Evolutionary conservation across 2,888 invertebrate species (phyloP).

Genomic region (Heteropelma amictum): DNA sequence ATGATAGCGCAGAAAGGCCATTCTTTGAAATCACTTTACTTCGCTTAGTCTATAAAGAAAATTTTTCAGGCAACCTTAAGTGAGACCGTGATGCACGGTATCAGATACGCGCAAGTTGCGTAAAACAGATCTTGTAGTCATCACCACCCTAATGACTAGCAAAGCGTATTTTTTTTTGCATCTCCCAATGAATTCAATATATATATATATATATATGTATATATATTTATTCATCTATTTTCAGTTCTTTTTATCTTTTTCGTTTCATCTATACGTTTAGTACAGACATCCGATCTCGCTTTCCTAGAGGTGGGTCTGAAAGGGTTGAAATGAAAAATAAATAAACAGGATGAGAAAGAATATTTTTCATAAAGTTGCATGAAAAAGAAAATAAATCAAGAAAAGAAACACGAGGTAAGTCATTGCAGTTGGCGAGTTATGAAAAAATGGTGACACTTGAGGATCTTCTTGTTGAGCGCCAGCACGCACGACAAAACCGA

Average conservation of each 20-base stretch:
- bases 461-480: neutral
- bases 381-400: constrained; percentile 18
- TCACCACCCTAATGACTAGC: constrained; percentile 39
- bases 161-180: constrained; percentile 34
- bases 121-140: constrained; percentile 10
- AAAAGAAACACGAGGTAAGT: neutral
- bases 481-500: too few species aligned
- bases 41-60: constrained; percentile 31
- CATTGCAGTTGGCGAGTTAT: neutral
- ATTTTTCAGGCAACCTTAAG: constrained; percentile 15
- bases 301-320: constrained; percentile 75
- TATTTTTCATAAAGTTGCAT: constrained; percentile 52
- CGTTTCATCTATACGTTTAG: constrained; percentile 14
- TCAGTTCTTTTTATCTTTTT: constrained; percentile 5
- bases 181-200: neutral
- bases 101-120: constrained; percentile 5
- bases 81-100: constrained; percentile 51
- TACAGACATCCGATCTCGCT: constrained; percentile 29
- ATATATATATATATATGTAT: neutral
- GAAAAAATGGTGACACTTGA: neutral
- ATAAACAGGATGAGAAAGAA: constrained; percentile 65
- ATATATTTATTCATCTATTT: neutral
- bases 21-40: constrained; percentile 1
- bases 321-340: constrained; percentile 71
- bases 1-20: too few species aligned